Evolutionary conservation across 1,140 invertebrate species (phyloP).

Genomic region (Ostrea denselamellosa): DNA sequence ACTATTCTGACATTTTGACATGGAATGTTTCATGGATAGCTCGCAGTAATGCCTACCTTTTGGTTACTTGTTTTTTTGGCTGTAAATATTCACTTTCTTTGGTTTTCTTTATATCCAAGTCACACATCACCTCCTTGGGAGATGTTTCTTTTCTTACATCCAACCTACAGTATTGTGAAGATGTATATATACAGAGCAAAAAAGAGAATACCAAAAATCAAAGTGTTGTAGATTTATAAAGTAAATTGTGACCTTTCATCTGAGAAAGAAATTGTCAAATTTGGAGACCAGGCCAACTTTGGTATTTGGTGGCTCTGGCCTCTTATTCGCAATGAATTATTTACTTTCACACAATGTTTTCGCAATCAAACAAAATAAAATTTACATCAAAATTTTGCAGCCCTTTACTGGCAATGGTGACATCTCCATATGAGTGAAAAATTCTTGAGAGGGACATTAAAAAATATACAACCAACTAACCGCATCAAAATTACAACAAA

Average conservation of each 20-base stretch:
- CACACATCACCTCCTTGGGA: neutral
- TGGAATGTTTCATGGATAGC: neutral
- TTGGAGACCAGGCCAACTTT: neutral
- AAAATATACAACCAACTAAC: too few relatives aligned
- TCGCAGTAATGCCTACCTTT: neutral
- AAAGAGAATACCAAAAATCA: neutral
- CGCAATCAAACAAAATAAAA: too few relatives aligned
- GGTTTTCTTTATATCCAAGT: neutral
- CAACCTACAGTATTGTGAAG: neutral
- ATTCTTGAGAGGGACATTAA: too few relatives aligned
- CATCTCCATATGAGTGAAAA: too few relatives aligned
- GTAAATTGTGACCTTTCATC: neutral
- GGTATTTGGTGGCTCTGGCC: neutral
- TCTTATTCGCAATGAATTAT: neutral
- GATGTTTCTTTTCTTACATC: constrained; percentile 10
- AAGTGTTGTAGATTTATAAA: neutral
- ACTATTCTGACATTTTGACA: too few relatives aligned
- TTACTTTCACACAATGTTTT: too few relatives aligned
- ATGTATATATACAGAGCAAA: neutral
- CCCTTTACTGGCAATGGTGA: too few relatives aligned
- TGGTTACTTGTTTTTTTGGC: neutral
- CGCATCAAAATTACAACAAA: too few relatives aligned
- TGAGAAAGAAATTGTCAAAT: neutral
- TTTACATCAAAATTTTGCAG: too few relatives aligned
- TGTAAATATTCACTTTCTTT: neutral